These are phyloP conservation scores for Tricholaema leucomelas DNA, from an alignment of 2,113 vertebrate genomes.

Conservation along the genomic window DNA sequence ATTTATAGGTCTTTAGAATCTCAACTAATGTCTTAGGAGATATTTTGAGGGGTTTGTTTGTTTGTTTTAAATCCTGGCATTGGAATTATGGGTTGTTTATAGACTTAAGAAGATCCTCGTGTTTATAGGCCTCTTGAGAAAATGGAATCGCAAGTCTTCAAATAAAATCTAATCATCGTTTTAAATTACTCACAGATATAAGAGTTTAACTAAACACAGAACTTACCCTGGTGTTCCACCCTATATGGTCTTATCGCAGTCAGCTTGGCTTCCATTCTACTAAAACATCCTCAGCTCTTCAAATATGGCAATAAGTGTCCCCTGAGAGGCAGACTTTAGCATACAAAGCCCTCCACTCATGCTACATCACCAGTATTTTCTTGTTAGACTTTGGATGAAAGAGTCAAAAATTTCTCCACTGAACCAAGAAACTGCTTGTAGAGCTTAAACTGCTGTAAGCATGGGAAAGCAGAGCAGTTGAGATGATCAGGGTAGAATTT, in stretches of 20 bases:
- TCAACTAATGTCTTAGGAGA: slow-evolving; percentile 15
- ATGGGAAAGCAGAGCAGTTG: not conserved
- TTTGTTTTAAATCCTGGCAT: slow-evolving; percentile 4
- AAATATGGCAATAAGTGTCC: slow-evolving; percentile 14
- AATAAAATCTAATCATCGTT: slow-evolving; percentile 37
- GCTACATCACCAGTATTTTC: not conserved
- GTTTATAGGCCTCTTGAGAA: slow-evolving; percentile 29
- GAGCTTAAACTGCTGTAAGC: not conserved
- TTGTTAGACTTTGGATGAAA: not conserved
- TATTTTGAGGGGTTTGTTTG: not conserved
- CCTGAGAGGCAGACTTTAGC: not conserved
- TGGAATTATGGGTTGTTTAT: not conserved
- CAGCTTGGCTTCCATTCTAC: slow-evolving; percentile 7
- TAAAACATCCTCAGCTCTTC: slow-evolving; percentile 54
- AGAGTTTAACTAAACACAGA: slow-evolving; percentile 57
- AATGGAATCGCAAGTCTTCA: slow-evolving; percentile 6
- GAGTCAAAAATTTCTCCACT: not conserved
- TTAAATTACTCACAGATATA: slow-evolving; percentile 29
- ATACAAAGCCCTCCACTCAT: not conserved
- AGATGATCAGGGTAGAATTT: not conserved
- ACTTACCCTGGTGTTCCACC: slow-evolving; percentile 16
- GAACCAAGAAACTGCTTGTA: not conserved
- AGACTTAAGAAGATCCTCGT: not conserved
- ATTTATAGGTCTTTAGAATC: not conserved
- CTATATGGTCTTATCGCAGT: not conserved